These are phyloP conservation scores for Elephantulus edwardii DNA, from an alignment of 2,113 vertebrate genomes.

Conservation along the genomic window DNA sequence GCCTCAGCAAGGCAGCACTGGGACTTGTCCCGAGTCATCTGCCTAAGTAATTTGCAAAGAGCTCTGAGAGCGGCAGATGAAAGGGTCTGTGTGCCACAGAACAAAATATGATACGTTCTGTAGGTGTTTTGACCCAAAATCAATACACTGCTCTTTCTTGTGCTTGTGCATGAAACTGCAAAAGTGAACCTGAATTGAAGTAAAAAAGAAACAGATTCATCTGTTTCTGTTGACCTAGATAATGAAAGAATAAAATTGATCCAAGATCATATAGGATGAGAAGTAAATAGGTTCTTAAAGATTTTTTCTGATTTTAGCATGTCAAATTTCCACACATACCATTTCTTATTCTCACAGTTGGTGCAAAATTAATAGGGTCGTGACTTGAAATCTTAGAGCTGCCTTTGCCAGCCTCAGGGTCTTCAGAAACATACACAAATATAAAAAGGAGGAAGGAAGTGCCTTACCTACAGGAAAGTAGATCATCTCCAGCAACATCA, in stretches of 20 bases:
- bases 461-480: accelerated
- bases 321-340: neutral
- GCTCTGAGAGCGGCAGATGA: neutral
- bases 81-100: neutral
- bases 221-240: slow-evolving; percentile 54
- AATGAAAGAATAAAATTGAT: slow-evolving; percentile 51
- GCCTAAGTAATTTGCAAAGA: neutral
- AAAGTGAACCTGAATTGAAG: slow-evolving; percentile 57
- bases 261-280: neutral
- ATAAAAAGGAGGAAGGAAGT: neutral
- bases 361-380: neutral
- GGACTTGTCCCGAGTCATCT: neutral
- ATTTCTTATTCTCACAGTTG: neutral
- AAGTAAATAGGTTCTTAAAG: slow-evolving; percentile 57
- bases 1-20: no score
- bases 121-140: slow-evolving; percentile 39
- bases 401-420: neutral
- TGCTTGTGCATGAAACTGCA: slow-evolving; percentile 6
- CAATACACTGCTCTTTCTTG: slow-evolving; percentile 2
- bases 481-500: no score
- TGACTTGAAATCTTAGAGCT: neutral
- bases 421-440: neutral
- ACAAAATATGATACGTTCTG: neutral
- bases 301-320: slow-evolving; percentile 33
- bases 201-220: slow-evolving; percentile 51